Base-by-base conservation (phyloP, 2,113 vertebrate species). In the Pluvianellus socialis region DNA sequence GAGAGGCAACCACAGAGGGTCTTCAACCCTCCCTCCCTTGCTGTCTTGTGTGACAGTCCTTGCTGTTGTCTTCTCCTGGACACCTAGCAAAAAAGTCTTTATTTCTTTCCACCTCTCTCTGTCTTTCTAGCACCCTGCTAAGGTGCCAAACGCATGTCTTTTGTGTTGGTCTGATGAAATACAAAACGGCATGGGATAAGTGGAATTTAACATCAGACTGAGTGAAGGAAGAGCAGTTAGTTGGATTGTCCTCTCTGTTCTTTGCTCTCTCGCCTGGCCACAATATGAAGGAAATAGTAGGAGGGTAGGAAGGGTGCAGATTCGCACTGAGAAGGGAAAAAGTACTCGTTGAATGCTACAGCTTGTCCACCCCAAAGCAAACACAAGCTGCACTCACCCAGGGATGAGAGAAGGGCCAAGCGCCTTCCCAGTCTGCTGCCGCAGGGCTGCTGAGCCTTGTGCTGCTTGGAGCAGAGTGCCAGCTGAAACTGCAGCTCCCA, bases 371-470 rank as follows among this genome's bases (percentile, higher is more conserved):
- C 17, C 17, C 19, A 80, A 65, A 81, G 24, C 28, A 52, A 45
- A 47, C 0, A 4, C 20, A 65, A 75, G 28, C 38, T 1, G 0
- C 9, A 9, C 7, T 30, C 14, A 21, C 33, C 33, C 24, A 40
- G 28, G 24, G 30, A 23, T 32, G 21, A 40, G 35, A 63, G n/a
- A 27, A 28, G 12, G 7, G 6, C 35, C 6, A 18, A 76, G 14
- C 1, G 1, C 33, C 20, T 71, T n/a, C 56, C 9, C 32, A 14
- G 30, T 6, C 19, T 0, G 4, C 55, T 50, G 62, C 49, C 1
- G 0, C 33, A 33, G 49, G 40, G n/a, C 62, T 70, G 70, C 50
- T 28, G 62, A 35, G 49, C 2, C 1, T 16, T 27, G 40, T 35
- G 53, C 53, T 28, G n/a, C 68, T 27, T 62, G 55, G 26, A 87